These are phyloP conservation scores for Galerucella pusilla DNA, from an alignment of 2,888 invertebrate species.

Conservation along the genomic window DNA sequence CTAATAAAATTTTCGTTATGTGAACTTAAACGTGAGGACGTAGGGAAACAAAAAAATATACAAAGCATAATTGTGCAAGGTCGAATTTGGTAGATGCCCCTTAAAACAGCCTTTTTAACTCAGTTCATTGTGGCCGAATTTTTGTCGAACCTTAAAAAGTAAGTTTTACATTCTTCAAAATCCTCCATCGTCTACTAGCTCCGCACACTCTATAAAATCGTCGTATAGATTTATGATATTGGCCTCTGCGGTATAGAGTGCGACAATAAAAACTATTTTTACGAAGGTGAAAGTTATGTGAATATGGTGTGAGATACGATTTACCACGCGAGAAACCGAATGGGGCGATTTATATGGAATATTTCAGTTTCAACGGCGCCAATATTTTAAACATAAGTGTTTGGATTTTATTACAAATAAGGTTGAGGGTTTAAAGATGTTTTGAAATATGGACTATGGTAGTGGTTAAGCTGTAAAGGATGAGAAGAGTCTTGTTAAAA, in stretches of 20 bases:
- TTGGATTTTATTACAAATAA: constrained; percentile 6
- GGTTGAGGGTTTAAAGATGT: neutral
- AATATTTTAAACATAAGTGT: neutral
- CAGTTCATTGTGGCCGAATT: no score
- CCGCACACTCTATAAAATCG: constrained; percentile 48
- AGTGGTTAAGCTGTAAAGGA: neutral
- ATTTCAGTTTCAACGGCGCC: constrained; percentile 5
- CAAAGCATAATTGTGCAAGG: no score
- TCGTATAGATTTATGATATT: constrained; percentile 49
- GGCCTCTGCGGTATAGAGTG: constrained; percentile 39
- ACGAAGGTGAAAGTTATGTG: constrained; percentile 47
- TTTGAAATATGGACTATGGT: neutral
- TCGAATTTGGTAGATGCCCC: no score
- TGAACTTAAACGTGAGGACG: no score
- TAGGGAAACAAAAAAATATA: no score
- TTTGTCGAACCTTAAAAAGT: neutral
- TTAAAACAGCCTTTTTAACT: no score
- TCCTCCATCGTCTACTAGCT: constrained; percentile 33
- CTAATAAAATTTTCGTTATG: no score
- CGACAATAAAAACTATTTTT: constrained; percentile 47
- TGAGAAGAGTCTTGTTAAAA: neutral
- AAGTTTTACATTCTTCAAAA: constrained; percentile 14
- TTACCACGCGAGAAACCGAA: constrained; percentile 30
- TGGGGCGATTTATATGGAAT: constrained; percentile 19
- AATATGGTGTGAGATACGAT: constrained; percentile 25